Percentiles rank a stretch among this genome's conserved stretches.
phyloP scores from a whole-genome alignment of 1,140 invertebrate species.

The Conus ventricosus region DNA sequence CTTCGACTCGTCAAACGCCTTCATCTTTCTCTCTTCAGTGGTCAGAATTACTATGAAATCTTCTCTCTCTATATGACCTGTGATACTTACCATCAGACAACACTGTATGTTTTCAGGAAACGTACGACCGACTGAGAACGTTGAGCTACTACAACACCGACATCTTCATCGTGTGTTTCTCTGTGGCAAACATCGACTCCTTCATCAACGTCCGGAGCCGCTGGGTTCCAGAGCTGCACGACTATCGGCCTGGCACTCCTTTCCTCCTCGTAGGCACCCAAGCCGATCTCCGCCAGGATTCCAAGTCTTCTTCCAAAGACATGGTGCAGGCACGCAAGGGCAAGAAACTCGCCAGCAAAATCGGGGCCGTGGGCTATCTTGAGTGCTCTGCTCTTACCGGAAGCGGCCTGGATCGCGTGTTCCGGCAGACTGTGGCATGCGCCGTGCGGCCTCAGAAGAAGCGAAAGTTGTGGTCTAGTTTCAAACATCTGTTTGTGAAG shows the following conservation, averaged over 20 bases:
- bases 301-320: not conserved
- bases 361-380: conserved; percentile 89
- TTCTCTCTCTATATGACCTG: too few relatives aligned
- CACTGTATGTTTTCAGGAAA: conserved; percentile 81
- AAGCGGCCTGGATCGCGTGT: conserved; percentile 54
- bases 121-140: conserved; percentile 93
- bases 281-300: conserved; percentile 59
- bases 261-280: conserved; percentile 84
- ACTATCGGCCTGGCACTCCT: conserved; percentile 87
- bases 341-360: conserved; percentile 80
- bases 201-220: conserved; percentile 98
- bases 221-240: conserved; percentile 79
- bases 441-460: conserved; percentile 76
- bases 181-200: conserved; percentile 97
- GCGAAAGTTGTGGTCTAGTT: conserved; percentile 51
- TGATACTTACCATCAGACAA: too few relatives aligned
- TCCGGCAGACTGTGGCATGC: conserved; percentile 75
- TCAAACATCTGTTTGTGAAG: conserved; percentile 50
- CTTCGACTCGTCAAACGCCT: too few relatives aligned
- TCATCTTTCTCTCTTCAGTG: too few relatives aligned
- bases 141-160: conserved; percentile 98
- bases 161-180: conserved; percentile 99
- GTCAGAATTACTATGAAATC: too few relatives aligned
- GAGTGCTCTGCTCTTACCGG: conserved; percentile 91
- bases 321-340: conserved; percentile 84